phyloP scores from a whole-genome alignment of 2,113 vertebrate genomes.

The Parus major region DNA sequence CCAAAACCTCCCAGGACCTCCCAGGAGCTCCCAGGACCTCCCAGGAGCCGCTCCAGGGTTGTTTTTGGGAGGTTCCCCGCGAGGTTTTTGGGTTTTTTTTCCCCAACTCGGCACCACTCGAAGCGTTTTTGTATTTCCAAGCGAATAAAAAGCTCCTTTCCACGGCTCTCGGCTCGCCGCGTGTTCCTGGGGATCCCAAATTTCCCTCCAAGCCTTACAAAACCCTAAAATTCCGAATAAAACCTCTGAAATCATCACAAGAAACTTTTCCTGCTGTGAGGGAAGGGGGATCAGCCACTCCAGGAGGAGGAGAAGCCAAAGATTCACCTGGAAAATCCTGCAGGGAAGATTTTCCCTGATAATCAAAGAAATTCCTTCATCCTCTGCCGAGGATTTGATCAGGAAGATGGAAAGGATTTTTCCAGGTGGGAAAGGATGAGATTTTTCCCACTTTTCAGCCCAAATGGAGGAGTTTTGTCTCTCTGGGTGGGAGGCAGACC shows the following conservation, averaged over 20 bases:
- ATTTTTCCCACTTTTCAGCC: not conserved
- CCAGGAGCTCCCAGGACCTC: not conserved
- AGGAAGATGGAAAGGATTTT: not conserved
- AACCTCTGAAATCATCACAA: accelerated
- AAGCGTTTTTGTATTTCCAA: conserved; percentile 35
- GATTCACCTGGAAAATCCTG: not conserved
- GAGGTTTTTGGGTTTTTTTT: not conserved
- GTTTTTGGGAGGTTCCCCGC: not conserved
- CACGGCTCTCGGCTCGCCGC: not conserved
- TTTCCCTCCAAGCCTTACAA: accelerated
- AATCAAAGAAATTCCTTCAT: not conserved
- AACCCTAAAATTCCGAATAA: not conserved
- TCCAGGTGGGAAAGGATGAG: not conserved
- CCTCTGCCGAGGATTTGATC: accelerated
- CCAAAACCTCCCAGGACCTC: too few species aligned
- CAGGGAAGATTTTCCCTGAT: not conserved
- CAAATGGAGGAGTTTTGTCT: accelerated
- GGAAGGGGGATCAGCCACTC: not conserved
- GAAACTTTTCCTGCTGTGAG: not conserved
- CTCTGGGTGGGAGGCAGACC: too few species aligned
- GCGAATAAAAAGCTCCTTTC: conserved; percentile 71
- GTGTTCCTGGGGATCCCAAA: not conserved
- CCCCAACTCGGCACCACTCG: not conserved
- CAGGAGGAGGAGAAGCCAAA: not conserved
- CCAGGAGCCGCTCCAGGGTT: not conserved